Base-by-base conservation (phyloP, 2,797 vertebrate genomes). In the Chromobotia macracanthus region DNA sequence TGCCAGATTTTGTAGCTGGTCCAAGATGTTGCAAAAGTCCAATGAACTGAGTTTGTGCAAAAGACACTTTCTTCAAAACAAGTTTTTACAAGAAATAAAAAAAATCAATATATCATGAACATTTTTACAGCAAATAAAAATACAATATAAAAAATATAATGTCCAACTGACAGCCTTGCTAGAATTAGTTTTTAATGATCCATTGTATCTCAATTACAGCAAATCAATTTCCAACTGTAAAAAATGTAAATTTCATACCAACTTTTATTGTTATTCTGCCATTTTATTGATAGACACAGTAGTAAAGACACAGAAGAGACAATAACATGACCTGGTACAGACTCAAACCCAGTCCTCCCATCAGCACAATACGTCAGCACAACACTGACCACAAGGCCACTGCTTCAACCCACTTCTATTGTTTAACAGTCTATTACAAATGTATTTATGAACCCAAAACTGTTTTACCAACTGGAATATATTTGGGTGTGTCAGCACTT, bases 401-500 rank as follows among this genome's bases (percentile, higher is more conserved):
- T 28, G 9, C 23, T 60, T 23, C 23, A 28, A 50, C 9, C 6
- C 23, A 16, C 12, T 46, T 50, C 16, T 35, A 50, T 44, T 35
- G 8, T 7, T 19, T 56, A 67, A 58, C 2, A 0, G 28, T 23
- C 19, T 23, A 44, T 44, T 44, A 9, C 41, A 44, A 46, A 56
- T 23, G 23, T 12, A 23, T 53, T 46, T 46, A 25, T 19, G 15
- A 72, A 79, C 12, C 7, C 16, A 7, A 50, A 68, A 2, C 41
- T 23, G 61, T 44, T 66, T 72, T 60, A 68, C 23, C 13, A 56
- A 67, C 44, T 61, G 72, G 5, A 74, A 53, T 50, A 51, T 41
- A 48, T 58, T 73, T 56, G 13, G 67, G 64, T 75, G 46, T 50
- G 31, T 80, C 68, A 56, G 60, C 23, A 55, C 38, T 46, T 38